Conservation (phyloP, 2,113 vertebrate genomes). For the Actinemys pallida region DNA sequence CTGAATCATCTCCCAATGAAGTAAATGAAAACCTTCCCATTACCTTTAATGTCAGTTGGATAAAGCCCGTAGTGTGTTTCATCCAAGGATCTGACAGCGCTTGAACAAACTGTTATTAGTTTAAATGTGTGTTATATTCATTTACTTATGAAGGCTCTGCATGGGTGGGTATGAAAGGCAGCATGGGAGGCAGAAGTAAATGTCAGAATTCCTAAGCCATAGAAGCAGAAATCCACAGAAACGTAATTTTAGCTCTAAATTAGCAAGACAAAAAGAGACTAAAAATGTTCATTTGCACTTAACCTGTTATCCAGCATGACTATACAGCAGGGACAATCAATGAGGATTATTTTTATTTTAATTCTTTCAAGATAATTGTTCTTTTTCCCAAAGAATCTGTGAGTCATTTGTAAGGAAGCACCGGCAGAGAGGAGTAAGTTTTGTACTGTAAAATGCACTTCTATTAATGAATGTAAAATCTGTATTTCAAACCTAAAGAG, state of each 20-base stretch:
- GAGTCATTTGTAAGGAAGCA: constrained; percentile 52
- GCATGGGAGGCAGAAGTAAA: constrained; percentile 32
- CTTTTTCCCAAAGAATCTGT: constrained; percentile 65
- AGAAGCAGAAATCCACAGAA: constrained; percentile 42
- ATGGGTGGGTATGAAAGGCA: not conserved
- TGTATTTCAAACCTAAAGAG: constrained; percentile 41
- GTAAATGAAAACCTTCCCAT: constrained; percentile 22
- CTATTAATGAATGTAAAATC: constrained; percentile 60
- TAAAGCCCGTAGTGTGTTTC: not conserved
- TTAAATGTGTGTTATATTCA: constrained; percentile 37
- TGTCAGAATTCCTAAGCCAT: constrained; percentile 51
- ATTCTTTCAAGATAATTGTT: constrained; percentile 64
- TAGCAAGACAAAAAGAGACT: constrained; percentile 28
- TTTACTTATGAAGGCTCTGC: constrained; percentile 12
- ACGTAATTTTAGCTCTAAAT: constrained; percentile 60
- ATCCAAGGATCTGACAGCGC: constrained; percentile 21
- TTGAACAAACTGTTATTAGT: constrained; percentile 24
- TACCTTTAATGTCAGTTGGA: not conserved
- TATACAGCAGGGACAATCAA: constrained; percentile 42
- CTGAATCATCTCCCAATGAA: not conserved
- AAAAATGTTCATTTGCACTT: constrained; percentile 57
- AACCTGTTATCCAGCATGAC: constrained; percentile 46
- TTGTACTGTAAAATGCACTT: constrained; percentile 35
- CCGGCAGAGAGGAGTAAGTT: constrained; percentile 34
- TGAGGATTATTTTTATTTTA: constrained; percentile 56